Conservation (phyloP, 2,888 invertebrate genomes). For the Uropetala carovei region DNA sequence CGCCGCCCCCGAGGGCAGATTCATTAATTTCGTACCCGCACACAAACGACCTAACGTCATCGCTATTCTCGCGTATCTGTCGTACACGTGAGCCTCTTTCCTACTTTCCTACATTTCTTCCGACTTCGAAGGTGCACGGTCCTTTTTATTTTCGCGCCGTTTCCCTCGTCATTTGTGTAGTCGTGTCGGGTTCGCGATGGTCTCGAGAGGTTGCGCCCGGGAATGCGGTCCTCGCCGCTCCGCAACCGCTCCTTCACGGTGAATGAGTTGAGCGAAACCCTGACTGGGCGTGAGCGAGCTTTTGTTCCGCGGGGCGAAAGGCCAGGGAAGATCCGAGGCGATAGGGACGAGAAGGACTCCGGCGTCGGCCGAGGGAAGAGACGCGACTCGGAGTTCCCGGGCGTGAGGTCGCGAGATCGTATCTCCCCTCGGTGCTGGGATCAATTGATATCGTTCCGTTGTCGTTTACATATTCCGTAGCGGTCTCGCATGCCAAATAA, state of each 20-base stretch:
- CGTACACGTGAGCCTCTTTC: background rate
- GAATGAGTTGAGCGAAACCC: background rate
- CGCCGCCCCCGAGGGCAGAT: background rate
- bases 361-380: background rate
- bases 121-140: background rate
- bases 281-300: background rate
- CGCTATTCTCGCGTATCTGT: background rate
- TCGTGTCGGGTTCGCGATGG: background rate
- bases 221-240: too few relatives aligned
- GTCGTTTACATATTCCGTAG: background rate
- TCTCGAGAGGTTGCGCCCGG: too few relatives aligned
- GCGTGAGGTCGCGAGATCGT: background rate
- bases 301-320: background rate
- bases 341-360: background rate
- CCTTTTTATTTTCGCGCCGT: background rate
- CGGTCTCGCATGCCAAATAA: background rate
- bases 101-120: background rate
- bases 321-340: conserved; percentile 17
- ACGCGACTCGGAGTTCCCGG: background rate
- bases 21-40: background rate
- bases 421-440: background rate
- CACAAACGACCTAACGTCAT: background rate
- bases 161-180: background rate
- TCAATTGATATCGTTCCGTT: background rate
- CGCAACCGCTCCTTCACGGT: background rate